Evolutionary conservation across 2,113 vertebrate species (phyloP), one percentile per base, ranked within the genome.

Genomic region (Bos javanicus): DNA sequence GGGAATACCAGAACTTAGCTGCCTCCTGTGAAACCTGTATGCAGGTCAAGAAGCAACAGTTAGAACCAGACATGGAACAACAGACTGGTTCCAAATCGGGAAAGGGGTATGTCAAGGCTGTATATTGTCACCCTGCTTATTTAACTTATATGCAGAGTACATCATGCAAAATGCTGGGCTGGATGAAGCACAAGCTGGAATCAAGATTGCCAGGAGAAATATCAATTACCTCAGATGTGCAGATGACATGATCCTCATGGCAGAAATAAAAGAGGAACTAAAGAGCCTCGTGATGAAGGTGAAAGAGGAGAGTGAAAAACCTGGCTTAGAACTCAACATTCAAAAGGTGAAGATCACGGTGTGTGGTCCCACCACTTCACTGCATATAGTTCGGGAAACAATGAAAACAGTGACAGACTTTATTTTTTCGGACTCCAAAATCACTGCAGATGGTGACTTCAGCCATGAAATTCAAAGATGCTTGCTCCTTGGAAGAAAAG

Each of bases 391-490:
- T 21, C 17, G 64, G 64, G 64, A 36, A 67, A 67, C 33, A 21
- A 5, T 36, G 33, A 36, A 67, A 36, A 67, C 33, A 67, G n/a
- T 71, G 64, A 21, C 1, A 21, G n/a, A 11, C 17, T 71, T 71
- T 5, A 71, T 36, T 71, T 71, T 67, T 36, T 1, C 0, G 9
- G 64, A 17, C 0, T 71, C n/a, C 64, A 21, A 67, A 21, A 36
- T 36, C 64, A 67, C 64, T 67, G n/a, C 64, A 67, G 33, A 67
- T 67, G 64, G 33, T 67, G 17, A 67, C 17, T 36, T n/a, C 33
- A 67, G 64, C 33, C 64, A 67, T 19, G 64, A 67, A 67, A 36
- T 67, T 67, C 17, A 36, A 67, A 36, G 64, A 67, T 0, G 0
- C 64, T 21, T 67, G 8, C 33, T 36, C 64, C 33, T 36, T 67